Base-by-base conservation (phyloP, 2,797 vertebrate genomes). In the Trachurus trachurus region DNA sequence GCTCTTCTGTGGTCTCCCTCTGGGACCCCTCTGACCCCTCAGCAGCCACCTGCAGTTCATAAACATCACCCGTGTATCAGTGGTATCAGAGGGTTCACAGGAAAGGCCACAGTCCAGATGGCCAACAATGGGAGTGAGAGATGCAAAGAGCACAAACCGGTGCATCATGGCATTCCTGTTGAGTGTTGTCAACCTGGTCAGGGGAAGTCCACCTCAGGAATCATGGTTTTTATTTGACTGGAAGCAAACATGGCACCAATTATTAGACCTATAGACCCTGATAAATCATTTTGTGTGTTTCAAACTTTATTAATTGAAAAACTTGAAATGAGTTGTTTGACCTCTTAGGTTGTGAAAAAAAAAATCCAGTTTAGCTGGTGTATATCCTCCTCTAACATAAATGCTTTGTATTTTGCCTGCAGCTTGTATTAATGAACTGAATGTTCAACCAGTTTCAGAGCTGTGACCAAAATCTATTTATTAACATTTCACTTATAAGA, bases 21-120 rank as follows among this genome's bases (percentile, higher is more conserved):
- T 39, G 82, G 86, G 88, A 83, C 76, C 85, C 71, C 67, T 54
- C 21, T 85, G 90, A 89, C 91, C 89, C 79, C 74, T 74, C 72
- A 76, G 81, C 86, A 90, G 81, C 82, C 94, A 94, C 93, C 94
- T 94, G 92, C 89, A 91, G 66, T 82, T 83, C 86, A 87, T 76
- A 90, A 87, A 89, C 88, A 90, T 54, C 70, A 47, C 19, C 71
- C 42, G 19, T 74, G 73, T 74, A 56, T 66, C 45, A 47, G 45
- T 17, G 45, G 45, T 16, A 65, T 69, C 45, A n/a, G 52, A 56
- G 65, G 72, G 34, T 60, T 87, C 81, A 78, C 74, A 80, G 86
- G 74, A 87, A 88, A 78, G 77, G 62, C 66, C 70, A 49, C 69
- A 65, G 44, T 75, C 78, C 84, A 92, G 85, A 91, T 86, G 76